phyloP scores from a whole-genome alignment of 92 coral and sea anemone genomes.

The Diadumene lineata region DNA sequence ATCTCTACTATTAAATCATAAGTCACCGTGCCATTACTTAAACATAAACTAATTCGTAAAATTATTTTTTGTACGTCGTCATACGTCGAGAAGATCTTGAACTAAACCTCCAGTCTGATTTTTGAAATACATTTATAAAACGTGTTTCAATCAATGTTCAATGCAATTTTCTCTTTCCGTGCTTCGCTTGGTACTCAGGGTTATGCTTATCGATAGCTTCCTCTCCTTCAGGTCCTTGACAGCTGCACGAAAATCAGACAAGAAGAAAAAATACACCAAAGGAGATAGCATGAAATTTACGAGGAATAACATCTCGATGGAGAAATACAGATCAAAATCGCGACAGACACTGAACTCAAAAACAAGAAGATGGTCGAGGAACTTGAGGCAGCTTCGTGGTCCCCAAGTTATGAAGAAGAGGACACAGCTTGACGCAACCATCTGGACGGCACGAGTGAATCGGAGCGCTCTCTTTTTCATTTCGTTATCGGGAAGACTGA shows the following conservation, averaged over 20 bases:
- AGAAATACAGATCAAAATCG: background rate
- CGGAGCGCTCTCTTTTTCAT: constrained; percentile 16
- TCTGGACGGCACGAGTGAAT: constrained; percentile 24
- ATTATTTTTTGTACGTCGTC: no score
- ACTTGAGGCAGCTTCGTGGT: constrained; percentile 20
- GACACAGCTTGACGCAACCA: constrained; percentile 5
- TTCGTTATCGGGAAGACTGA: constrained; percentile 11
- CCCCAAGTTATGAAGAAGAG: constrained; percentile 18
- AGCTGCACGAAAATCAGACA: constrained; percentile 11
- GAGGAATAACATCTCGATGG: constrained; percentile 16
- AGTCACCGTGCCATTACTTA: no score
- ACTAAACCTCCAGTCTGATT: no score
- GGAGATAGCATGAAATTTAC: constrained; percentile 8
- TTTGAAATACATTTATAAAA: no score
- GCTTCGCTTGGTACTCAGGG: background rate
- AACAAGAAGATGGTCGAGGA: constrained; percentile 15
- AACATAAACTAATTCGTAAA: no score
- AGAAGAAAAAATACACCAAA: constrained; percentile 4
- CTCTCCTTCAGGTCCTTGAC: constrained; percentile 2
- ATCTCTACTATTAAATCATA: no score
- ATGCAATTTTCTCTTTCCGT: background rate
- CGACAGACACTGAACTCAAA: background rate
- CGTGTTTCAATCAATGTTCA: no score
- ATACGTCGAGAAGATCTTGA: no score
- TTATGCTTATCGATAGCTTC: background rate